Conservation (phyloP, 2,888 invertebrate genomes). For the Trissonchulus latispiculum region DNA sequence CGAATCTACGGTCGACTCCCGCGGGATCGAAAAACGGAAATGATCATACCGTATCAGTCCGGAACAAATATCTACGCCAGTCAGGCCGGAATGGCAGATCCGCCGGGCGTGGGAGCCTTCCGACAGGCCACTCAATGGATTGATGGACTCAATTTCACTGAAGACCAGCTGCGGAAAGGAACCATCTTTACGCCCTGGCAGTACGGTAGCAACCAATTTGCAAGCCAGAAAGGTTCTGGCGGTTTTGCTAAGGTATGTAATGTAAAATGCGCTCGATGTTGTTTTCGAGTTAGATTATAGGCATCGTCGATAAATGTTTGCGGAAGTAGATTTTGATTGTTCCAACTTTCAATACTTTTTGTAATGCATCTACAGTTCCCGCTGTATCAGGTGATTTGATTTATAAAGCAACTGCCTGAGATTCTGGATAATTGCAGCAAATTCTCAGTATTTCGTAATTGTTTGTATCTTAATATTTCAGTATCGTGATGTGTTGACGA, state of each 20-base stretch:
- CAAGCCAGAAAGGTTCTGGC: constrained; percentile 39
- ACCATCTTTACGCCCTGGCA: constrained; percentile 42
- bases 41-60: constrained; percentile 41
- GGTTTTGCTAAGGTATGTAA: constrained; percentile 42
- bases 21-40: constrained; percentile 34
- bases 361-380: no score
- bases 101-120: constrained; percentile 26
- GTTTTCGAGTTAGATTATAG: no score
- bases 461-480: no score
- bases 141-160: constrained; percentile 30
- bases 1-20: constrained; percentile 31
- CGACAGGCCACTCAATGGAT: constrained; percentile 8
- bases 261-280: no score
- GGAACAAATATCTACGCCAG: constrained; percentile 41
- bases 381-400: no score
- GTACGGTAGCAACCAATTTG: constrained; percentile 44
- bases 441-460: no score
- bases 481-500: constrained; percentile 19
- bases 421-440: no score
- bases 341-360: no score
- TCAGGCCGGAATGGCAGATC: constrained; percentile 40
- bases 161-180: constrained; percentile 39
- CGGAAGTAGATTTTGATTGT: no score
- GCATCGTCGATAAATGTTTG: no score
- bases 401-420: no score